Evolutionary conservation across 2,888 invertebrate genomes (phyloP).

Genomic region (Erannis defoliaria): DNA sequence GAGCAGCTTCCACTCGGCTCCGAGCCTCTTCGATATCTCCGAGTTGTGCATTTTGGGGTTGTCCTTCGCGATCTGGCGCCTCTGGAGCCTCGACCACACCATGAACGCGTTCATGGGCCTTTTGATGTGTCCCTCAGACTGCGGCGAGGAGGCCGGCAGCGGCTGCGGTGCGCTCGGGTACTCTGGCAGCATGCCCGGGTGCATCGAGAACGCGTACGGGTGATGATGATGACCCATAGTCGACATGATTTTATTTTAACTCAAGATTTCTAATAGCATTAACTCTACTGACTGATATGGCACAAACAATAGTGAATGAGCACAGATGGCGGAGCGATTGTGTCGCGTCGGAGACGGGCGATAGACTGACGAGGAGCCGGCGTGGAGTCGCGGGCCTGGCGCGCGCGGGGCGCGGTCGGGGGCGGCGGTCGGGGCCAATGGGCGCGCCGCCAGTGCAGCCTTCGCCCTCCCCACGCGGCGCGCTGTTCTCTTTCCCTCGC

Average conservation of each 20-base stretch:
- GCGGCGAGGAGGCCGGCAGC: conserved; percentile 79
- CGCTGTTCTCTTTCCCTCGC: conserved; percentile 57
- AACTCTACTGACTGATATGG: conserved; percentile 68
- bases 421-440: conserved; percentile 74
- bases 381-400: conserved; percentile 65
- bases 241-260: conserved; percentile 70
- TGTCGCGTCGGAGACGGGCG: conserved; percentile 81
- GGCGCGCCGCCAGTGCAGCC: conserved; percentile 63
- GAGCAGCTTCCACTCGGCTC: conserved; percentile 97
- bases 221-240: conserved; percentile 84
- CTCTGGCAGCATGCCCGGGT: conserved; percentile 81
- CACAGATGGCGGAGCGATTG: conserved; percentile 71
- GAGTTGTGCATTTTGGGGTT: conserved; percentile 97
- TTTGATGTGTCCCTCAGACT: conserved; percentile 94
- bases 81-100: conserved; percentile 97
- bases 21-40: conserved; percentile 96
- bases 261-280: conserved; percentile 69
- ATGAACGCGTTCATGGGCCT: conserved; percentile 99
- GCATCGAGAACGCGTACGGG: conserved; percentile 84
- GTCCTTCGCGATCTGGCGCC: conserved; percentile 96
- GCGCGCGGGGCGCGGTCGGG: conserved; percentile 73
- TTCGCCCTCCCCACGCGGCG: conserved; percentile 72
- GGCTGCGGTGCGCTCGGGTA: conserved; percentile 78
- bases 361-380: conserved; percentile 73
- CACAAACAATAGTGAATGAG: conserved; percentile 73